Base-by-base conservation (phyloP, 2,888 invertebrate genomes). In the Netelia melanura region DNA sequence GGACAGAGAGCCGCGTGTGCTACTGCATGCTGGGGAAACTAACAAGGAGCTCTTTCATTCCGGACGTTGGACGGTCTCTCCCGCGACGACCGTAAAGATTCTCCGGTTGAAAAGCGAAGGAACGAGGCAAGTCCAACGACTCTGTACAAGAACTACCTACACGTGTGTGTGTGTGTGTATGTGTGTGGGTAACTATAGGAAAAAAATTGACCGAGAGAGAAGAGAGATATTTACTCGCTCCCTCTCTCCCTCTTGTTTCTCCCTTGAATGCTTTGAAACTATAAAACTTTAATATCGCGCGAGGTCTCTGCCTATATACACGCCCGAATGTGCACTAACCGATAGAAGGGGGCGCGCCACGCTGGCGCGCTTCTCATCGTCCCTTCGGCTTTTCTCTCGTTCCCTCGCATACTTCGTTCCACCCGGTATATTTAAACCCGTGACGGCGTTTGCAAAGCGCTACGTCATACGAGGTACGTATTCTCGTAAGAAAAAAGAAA, bases 1-100 rank as follows among this genome's bases (percentile, higher is more conserved):
- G 58, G 67, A 52, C 30, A 79, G n/a, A 64, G 72, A 78, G 75
- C 54, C 56, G 56, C 70, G 58, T 68, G 81, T 65, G 77, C 48
- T 71, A 21, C 74, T 58, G 79, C 79, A 58, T 56, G 56, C 17
- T 38, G 82, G 68, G 72, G 79, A 83, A 87, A 87, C 87, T 85
- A 92, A 92, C 92, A 92, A 92, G 90, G 88, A 89, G 88, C 87
- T 90, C 92, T 92, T 92, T 92, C 92, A 92, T 91, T 91, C 88
- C 87, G 85, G 87, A 83, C 86, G 85, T 87, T 89, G 87, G 86
- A 86, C 82, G 87, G 87, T 87, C 87, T 88, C 88, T 84, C 64
- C 56, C 79, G 79, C 77, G 87, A 88, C 87, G 85, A 81, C 88
- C 88, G 87, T 90, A 90, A 91, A 91, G 89, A 90, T 90, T 88